Conservation (phyloP, 2,797 vertebrate genomes). For the Florisuga fusca region DNA sequence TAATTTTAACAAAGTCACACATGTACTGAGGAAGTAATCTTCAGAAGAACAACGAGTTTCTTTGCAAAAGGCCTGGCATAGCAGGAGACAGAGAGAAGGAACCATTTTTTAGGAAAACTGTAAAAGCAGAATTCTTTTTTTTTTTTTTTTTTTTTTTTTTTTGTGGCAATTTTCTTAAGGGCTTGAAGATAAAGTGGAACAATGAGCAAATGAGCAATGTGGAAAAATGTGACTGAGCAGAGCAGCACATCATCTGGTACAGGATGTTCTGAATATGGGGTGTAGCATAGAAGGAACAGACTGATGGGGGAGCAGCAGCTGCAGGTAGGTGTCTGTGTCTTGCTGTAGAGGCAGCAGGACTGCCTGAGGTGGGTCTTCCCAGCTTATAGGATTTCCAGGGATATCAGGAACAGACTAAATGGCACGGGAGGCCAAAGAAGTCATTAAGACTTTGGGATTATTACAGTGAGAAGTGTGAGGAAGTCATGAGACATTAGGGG, state of each 20-base stretch:
- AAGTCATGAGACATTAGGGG: fast-evolving
- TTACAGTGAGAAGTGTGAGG: neutral
- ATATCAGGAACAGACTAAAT: neutral
- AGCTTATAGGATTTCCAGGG: neutral
- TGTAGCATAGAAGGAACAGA: neutral
- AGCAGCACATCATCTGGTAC: neutral
- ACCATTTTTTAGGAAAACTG: neutral
- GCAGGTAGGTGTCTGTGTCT: neutral
- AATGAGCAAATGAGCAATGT: neutral
- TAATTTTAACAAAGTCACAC: neutral
- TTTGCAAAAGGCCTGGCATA: neutral
- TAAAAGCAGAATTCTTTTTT: neutral
- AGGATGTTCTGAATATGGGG: neutral
- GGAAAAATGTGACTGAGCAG: neutral
- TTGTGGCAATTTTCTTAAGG: neutral
- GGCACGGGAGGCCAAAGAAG: neutral
- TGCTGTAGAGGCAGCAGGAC: neutral
- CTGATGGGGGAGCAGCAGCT: neutral
- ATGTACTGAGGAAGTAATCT: neutral
- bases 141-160: neutral
- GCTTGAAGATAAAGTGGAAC: neutral
- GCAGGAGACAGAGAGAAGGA: neutral
- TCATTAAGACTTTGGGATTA: neutral
- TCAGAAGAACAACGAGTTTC: neutral
- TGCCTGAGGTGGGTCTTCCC: neutral